phyloP scores from a whole-genome alignment of 2,113 vertebrate species.

The Orientallactaga bullata region DNA sequence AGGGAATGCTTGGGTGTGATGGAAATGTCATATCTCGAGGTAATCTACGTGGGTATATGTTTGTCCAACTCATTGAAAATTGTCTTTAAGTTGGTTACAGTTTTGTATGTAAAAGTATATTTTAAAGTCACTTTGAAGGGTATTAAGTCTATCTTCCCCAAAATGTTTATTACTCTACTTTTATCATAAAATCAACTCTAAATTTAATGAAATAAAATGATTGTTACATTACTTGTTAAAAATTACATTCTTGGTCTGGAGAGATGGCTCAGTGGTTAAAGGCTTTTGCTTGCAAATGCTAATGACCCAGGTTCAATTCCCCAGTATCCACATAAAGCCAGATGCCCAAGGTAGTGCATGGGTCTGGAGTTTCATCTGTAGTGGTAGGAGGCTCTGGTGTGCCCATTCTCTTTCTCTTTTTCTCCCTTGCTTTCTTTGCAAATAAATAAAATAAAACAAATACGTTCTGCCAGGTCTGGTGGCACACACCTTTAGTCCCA shows the following conservation, averaged over 20 bases:
- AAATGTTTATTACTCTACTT: not conserved
- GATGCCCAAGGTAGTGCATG: no score
- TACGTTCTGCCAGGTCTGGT: no score
- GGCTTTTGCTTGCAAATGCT: no score
- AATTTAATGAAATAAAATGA: not conserved
- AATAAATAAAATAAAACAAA: no score
- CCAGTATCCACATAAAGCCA: not conserved
- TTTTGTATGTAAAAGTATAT: constrained; percentile 25
- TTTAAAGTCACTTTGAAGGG: constrained; percentile 33
- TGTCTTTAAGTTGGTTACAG: not conserved
- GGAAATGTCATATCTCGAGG: not conserved
- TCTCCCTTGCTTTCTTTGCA: no score
- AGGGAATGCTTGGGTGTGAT: not conserved
- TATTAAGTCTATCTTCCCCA: not conserved
- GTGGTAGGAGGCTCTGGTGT: no score
- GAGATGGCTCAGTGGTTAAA: not conserved
- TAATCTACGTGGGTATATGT: not conserved
- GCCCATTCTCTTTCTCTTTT: no score
- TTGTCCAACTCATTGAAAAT: constrained; percentile 17
- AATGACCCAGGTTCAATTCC: not conserved
- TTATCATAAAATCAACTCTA: constrained; percentile 40
- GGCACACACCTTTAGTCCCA: no score
- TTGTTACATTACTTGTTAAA: constrained; percentile 2
- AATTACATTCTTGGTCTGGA: not conserved
- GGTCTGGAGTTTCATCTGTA: no score